Evolutionary conservation across 37 sponge, comb jelly and placozoan species (phyloP).

Genomic region (Crambe crambe): DNA sequence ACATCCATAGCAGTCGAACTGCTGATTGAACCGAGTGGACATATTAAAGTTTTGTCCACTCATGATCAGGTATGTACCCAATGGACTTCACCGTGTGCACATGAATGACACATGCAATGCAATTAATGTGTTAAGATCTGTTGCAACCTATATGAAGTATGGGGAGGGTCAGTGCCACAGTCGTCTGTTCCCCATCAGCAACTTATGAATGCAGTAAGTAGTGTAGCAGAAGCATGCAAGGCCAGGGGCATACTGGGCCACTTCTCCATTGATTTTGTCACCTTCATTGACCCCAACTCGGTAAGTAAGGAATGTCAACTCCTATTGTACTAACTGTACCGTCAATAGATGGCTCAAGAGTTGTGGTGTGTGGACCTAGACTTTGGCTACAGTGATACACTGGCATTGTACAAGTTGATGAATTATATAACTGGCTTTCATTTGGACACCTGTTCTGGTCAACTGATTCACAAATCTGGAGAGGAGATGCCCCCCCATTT

Average conservation of each 20-base stretch:
- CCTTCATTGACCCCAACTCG: slow-evolving; percentile 65
- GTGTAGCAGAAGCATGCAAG: slow-evolving; percentile 51
- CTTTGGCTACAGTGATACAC: slow-evolving; percentile 70
- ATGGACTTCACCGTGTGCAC: not conserved
- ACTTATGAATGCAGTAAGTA: slow-evolving; percentile 23
- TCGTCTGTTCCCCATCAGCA: slow-evolving; percentile 64
- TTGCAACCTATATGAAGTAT: slow-evolving; percentile 67
- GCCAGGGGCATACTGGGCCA: slow-evolving; percentile 85
- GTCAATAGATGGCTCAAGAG: slow-evolving; percentile 62
- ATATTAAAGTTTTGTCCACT: slow-evolving; percentile 56
- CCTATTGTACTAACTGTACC: not conserved
- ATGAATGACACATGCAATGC: not conserved
- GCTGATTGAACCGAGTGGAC: slow-evolving; percentile 82
- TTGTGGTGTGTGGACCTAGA: slow-evolving; percentile 90
- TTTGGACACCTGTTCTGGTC: slow-evolving; percentile 19
- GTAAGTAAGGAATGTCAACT: slow-evolving; percentile 14
- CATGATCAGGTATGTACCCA: slow-evolving; percentile 73
- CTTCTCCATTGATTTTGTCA: slow-evolving; percentile 85
- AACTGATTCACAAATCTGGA: not conserved
- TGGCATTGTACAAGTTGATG: slow-evolving; percentile 63
- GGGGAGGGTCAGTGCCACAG: slow-evolving; percentile 95
- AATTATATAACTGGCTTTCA: slow-evolving; percentile 63
- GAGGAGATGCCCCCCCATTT: slow-evolving; percentile 32
- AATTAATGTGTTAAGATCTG: slow-evolving; percentile 15
- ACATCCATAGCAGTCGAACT: slow-evolving; percentile 87